A percentile compares a stretch with the other conserved stretches of the same genome.
Conservation (phyloP, 2,888 invertebrate species). For the Antitype chi region DNA sequence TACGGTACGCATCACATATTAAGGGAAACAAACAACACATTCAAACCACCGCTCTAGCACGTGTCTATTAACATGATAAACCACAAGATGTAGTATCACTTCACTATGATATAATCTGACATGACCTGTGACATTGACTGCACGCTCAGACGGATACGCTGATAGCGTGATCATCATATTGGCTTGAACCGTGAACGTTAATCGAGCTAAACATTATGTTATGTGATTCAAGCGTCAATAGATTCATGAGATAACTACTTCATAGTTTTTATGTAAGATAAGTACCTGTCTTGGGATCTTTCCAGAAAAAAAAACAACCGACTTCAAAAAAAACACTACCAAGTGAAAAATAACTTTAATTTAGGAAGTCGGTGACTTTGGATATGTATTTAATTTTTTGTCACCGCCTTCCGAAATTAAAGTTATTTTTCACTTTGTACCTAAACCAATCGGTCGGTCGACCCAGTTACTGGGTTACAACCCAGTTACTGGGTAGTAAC, state of each 20-base stretch:
- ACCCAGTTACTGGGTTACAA: too few species aligned
- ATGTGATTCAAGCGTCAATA: constrained; percentile 13
- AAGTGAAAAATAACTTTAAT: too few species aligned
- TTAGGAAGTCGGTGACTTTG: too few species aligned
- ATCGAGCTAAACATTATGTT: constrained; percentile 15
- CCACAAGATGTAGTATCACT: not conserved
- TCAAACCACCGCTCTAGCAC: not conserved
- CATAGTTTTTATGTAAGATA: not conserved
- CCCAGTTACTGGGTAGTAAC: too few species aligned
- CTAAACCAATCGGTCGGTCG: too few species aligned
- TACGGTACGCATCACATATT: too few species aligned
- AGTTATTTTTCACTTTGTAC: too few species aligned
- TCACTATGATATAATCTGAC: constrained; percentile 34
- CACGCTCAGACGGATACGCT: constrained; percentile 1
- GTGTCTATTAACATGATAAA: constrained; percentile 13
- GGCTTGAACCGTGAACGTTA: constrained; percentile 22
- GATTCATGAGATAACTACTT: not conserved
- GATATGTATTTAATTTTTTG: too few species aligned
- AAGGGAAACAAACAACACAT: too few species aligned
- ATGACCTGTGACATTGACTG: constrained; percentile 34
- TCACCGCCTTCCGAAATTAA: too few species aligned
- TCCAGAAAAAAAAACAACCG: too few species aligned
- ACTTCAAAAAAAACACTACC: too few species aligned
- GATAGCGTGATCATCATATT: constrained; percentile 23
- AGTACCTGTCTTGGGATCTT: not conserved